Percentiles rank a stretch among this genome's conserved stretches.
Evolutionary conservation across 1,140 invertebrate genomes (phyloP).

Genomic region (Maniola jurtina): DNA sequence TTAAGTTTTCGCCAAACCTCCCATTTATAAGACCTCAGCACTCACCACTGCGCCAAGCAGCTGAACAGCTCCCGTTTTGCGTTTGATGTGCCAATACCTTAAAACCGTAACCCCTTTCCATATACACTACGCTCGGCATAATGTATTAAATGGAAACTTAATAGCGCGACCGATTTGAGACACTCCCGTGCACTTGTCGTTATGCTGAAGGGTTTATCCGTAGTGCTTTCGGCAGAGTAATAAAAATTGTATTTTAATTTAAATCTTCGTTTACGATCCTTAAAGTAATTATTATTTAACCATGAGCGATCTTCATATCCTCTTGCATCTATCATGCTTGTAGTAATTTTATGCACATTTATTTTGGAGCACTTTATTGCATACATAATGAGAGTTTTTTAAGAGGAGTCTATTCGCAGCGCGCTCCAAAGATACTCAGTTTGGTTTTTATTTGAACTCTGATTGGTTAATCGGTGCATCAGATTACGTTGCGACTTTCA

Average conservation of each 20-base stretch:
- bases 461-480: too few relatives aligned
- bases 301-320: neutral
- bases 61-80: neutral
- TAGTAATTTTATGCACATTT: slow-evolving; percentile 8
- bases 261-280: neutral
- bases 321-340: neutral
- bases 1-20: too few relatives aligned
- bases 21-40: too few relatives aligned
- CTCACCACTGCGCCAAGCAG: too few relatives aligned
- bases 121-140: slow-evolving; percentile 24
- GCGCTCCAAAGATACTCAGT: too few relatives aligned
- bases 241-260: slow-evolving; percentile 22
- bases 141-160: slow-evolving; percentile 34
- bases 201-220: slow-evolving; percentile 8
- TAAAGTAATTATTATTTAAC: neutral
- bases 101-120: slow-evolving; percentile 28
- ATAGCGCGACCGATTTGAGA: slow-evolving; percentile 32
- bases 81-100: neutral
- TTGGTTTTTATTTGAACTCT: too few relatives aligned
- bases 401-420: too few relatives aligned
- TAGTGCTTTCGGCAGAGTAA: slow-evolving; percentile 20
- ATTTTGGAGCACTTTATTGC: neutral
- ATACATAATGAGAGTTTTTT: neutral
- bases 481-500: neutral
- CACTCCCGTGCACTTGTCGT: slow-evolving; percentile 22